Conservation (phyloP, 2,113 vertebrate species). For the Leucopsar rothschildi region DNA sequence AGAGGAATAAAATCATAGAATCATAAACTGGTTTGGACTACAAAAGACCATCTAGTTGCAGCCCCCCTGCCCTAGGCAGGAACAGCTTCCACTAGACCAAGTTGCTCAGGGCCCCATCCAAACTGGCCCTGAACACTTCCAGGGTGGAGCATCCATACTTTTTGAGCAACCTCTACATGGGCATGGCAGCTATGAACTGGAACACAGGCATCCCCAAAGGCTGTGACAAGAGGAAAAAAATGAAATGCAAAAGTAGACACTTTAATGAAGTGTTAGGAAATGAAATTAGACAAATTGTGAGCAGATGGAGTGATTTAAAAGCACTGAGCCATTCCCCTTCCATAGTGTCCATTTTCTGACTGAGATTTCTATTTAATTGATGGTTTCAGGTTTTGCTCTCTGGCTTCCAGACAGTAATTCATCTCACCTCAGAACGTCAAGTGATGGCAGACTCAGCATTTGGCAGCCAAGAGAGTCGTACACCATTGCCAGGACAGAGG, state of each 20-base stretch:
- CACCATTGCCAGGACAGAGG: background rate
- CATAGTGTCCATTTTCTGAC: background rate
- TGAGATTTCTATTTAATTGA: background rate
- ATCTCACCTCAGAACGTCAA: constrained; percentile 7
- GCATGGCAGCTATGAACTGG: background rate
- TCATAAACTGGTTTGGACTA: background rate
- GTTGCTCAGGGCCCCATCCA: background rate
- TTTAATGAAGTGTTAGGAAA: background rate
- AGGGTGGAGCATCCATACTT: background rate
- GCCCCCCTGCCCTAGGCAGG: rapidly evolving
- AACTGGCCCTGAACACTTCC: background rate
- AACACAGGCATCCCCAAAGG: background rate
- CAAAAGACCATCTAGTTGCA: background rate
- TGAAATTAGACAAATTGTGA: background rate
- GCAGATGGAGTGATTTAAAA: background rate
- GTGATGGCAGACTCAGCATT: background rate
- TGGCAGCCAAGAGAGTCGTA: constrained; percentile 17
- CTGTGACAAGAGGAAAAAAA: background rate
- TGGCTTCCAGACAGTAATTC: constrained; percentile 9
- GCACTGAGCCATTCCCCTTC: background rate
- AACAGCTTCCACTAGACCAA: background rate
- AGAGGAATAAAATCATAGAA: background rate
- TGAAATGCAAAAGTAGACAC: background rate
- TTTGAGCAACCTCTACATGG: background rate
- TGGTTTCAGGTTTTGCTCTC: background rate